phyloP scores from a whole-genome alignment of 2,113 vertebrate genomes.

The Thamnophis sirtalis region DNA sequence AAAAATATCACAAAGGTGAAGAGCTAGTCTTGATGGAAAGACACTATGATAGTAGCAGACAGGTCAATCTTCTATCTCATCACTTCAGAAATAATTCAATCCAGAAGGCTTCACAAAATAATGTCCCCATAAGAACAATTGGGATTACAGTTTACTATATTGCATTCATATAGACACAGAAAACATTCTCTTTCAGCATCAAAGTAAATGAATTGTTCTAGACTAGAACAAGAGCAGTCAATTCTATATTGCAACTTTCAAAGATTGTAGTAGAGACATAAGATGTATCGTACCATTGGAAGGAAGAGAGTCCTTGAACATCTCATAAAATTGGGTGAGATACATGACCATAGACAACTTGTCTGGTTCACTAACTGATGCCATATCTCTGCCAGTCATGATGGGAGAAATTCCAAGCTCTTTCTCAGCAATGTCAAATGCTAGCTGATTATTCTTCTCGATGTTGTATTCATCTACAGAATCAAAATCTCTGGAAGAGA shows the following conservation, averaged over 20 bases:
- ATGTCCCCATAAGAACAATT: background rate
- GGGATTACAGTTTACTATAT: background rate
- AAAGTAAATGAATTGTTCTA: background rate
- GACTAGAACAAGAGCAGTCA: background rate
- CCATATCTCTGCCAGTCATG: constrained; percentile 99
- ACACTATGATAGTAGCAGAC: background rate
- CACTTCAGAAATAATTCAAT: background rate
- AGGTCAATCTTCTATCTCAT: background rate
- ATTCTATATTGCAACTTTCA: background rate
- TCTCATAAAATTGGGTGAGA: constrained; percentile 98
- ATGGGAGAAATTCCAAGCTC: constrained; percentile 96
- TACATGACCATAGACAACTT: constrained; percentile 99
- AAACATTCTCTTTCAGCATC: background rate
- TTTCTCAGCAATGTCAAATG: constrained; percentile 89
- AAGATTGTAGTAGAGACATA: background rate
- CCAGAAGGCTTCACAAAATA: background rate
- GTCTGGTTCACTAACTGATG: constrained; percentile 91
- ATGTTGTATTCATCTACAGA: constrained; percentile 87
- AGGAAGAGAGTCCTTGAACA: constrained; percentile 94
- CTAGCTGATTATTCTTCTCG: constrained; percentile 92
- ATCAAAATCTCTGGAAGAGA: constrained; percentile 83
- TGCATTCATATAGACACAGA: background rate
- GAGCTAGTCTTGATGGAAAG: background rate
- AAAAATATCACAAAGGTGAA: background rate
- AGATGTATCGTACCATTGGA: constrained; percentile 77